Conservation (phyloP, 2,113 vertebrate species). For the Stomatorhinus ivindoensis region DNA sequence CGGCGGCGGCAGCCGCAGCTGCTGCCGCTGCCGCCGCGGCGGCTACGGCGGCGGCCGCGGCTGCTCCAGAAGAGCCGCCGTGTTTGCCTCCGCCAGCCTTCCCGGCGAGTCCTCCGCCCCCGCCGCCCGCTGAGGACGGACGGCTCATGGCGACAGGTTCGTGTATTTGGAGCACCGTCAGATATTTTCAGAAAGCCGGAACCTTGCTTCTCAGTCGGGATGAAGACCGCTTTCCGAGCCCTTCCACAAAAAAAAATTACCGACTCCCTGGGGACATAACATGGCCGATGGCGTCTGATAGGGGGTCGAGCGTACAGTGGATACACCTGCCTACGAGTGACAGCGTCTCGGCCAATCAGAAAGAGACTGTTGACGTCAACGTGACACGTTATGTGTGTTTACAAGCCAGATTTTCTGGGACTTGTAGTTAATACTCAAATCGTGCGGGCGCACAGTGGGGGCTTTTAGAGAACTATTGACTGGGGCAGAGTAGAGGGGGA, state of each 20-base stretch:
- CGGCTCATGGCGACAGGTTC: conserved; percentile 55
- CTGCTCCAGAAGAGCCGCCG: conserved; percentile 41
- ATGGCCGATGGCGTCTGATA: conserved; percentile 56
- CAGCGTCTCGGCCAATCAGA: conserved; percentile 44
- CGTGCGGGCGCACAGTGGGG: background rate
- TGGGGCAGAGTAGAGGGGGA: background rate
- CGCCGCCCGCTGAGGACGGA: conserved; percentile 56
- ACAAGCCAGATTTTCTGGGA: conserved; percentile 4
- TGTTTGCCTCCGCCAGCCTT: conserved; percentile 57
- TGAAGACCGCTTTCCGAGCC: conserved; percentile 34
- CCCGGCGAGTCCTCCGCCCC: conserved; percentile 54
- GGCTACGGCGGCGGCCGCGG: conserved; percentile 31
- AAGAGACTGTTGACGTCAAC: background rate
- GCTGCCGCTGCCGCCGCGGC: conserved; percentile 32
- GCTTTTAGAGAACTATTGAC: background rate
- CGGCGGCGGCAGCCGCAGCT: conserved; percentile 31
- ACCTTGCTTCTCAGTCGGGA: conserved; percentile 21
- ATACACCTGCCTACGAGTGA: conserved; percentile 20
- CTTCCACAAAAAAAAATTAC: conserved; percentile 29
- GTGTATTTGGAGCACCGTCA: background rate
- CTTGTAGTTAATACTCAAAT: conserved; percentile 1
- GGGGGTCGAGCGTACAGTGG: conserved; percentile 37
- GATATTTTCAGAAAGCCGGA: conserved; percentile 13
- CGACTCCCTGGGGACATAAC: conserved; percentile 49
- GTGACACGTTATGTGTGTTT: conserved; percentile 17